Conservation (phyloP, 2,113 vertebrate genomes). For the Gallinago jamesoni region DNA sequence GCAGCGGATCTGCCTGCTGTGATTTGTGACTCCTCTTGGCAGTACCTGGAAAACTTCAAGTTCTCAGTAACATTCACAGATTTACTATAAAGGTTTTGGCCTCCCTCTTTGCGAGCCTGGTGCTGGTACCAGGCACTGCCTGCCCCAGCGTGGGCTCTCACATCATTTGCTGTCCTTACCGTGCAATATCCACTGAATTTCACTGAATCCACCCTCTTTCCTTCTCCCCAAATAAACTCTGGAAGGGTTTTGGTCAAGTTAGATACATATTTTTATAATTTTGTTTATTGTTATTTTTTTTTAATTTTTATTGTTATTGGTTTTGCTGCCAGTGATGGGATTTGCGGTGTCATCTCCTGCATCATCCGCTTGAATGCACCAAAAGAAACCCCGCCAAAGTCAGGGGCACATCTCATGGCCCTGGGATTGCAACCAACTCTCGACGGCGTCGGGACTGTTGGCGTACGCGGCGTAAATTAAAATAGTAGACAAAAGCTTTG, state of each 20-base stretch:
- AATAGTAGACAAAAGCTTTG: background rate
- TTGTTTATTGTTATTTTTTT: background rate
- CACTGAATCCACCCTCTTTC: background rate
- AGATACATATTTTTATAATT: background rate
- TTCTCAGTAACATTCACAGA: background rate
- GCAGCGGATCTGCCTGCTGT: background rate
- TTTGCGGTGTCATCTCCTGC: background rate
- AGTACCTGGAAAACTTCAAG: background rate
- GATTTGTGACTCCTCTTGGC: background rate
- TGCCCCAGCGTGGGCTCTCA: background rate
- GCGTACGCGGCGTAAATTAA: fast-evolving
- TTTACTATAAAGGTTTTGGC: background rate
- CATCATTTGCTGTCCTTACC: fast-evolving
- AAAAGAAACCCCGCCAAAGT: background rate
- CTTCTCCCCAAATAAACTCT: background rate
- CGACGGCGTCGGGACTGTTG: fast-evolving
- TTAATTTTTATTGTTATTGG: background rate
- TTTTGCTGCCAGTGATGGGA: fast-evolving
- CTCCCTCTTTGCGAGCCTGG: background rate
- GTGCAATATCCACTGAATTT: background rate
- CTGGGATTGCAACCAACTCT: background rate
- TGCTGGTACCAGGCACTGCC: background rate
- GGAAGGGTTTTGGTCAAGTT: background rate
- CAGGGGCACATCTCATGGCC: background rate
- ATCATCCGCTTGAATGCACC: background rate